Evolutionary conservation across 2,888 invertebrate species (phyloP), one percentile per base, ranked within the genome.

Genomic region (Orchesella flavescens): DNA sequence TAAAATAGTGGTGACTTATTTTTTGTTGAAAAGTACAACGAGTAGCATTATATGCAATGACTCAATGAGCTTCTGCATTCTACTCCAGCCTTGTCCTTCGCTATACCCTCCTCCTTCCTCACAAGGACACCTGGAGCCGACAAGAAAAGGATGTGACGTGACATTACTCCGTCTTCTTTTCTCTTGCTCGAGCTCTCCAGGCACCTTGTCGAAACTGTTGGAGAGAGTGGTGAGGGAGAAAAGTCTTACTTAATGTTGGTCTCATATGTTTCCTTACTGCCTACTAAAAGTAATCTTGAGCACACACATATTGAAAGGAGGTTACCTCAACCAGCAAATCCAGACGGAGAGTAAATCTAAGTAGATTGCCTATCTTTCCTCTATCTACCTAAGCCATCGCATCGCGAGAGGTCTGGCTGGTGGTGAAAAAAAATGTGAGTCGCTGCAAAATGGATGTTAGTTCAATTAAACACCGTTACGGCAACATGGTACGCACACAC

Each of bases 91-190:
- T 15, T 46, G 66, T 15, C 17, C 34, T 53, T 21, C 17, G 21
- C 55, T n/a, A 43, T n/a, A 15, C 43, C 23, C 23, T 34, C 21
- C 21, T 15, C 24, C 24, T 57, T 72, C 34, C 72, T 17, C n/a
- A 61, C 73, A 44, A 49, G 49, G 53, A 63, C 55, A 61, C 61
- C 21, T 17, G 24, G 55, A 66, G 21, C n/a, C 65, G 76, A 74
- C 74, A 34, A 53, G 76, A 69, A 68, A 59, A 57, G 77, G 77
- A 77, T 69, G 78, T 71, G 78, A 78, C 78, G 78, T 78, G 78
- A 78, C 78, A 78, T 78, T 69, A 78, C 71, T 78, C 59, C 34
- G 77, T 68, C 68, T 77, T 19, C 53, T 21, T 57, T n/a, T 61
- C 61, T 24, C 46, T 46, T 73, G 34, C 49, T 63, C 73, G n/a